Conservation (phyloP, 2,888 invertebrate genomes). For the Germaria angustata region DNA sequence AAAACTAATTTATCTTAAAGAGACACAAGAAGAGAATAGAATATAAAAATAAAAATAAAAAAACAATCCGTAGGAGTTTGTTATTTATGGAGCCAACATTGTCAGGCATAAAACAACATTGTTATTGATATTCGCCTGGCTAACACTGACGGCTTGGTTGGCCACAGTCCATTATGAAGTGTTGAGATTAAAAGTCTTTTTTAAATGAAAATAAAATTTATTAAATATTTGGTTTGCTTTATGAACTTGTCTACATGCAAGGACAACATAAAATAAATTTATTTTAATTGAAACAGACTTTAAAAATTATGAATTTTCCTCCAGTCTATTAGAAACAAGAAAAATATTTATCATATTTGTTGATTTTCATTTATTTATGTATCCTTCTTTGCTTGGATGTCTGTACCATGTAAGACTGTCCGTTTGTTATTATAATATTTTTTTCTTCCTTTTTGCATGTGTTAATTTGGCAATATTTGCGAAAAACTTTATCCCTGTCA, state of each 20-base stretch:
- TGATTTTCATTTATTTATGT: constrained; percentile 24
- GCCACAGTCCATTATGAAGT: constrained; percentile 63
- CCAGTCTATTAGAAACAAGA: background rate
- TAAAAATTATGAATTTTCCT: background rate
- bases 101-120: constrained; percentile 23
- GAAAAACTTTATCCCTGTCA: constrained; percentile 54
- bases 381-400: background rate
- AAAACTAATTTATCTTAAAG: constrained; percentile 38
- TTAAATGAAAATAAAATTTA: background rate
- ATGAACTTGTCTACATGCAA: background rate
- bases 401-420: background rate
- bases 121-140: constrained; percentile 42
- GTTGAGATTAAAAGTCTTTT: constrained; percentile 52
- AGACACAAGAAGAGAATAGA: background rate
- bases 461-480: constrained; percentile 67
- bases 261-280: constrained; percentile 8
- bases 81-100: constrained; percentile 31
- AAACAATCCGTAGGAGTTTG: background rate
- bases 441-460: constrained; percentile 40
- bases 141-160: constrained; percentile 9
- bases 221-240: constrained; percentile 12
- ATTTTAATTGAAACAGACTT: constrained; percentile 7
- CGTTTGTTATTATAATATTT: constrained; percentile 1
- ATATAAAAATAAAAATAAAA: background rate
- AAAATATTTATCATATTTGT: constrained; percentile 21